Evolutionary conservation across 2,888 invertebrate species (phyloP).

Genomic region (Lomographa bimaculata): DNA sequence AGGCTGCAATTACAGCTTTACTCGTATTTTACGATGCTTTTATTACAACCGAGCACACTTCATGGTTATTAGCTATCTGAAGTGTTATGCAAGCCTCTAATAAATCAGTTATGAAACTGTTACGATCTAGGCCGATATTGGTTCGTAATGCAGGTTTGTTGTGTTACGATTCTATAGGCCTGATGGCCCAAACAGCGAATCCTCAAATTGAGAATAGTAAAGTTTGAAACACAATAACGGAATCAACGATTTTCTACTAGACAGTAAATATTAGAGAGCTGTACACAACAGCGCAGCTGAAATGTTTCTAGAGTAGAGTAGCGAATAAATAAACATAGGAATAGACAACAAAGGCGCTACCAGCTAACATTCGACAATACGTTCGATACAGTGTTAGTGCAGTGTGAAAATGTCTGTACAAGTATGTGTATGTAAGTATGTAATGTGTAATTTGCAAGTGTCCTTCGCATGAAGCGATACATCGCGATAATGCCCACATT

Average conservation of each 20-base stretch:
- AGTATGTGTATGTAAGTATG: constrained; percentile 33
- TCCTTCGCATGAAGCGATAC: constrained; percentile 54
- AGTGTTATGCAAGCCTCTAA: constrained; percentile 47
- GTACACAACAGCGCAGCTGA: no score
- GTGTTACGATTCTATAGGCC: constrained; percentile 8
- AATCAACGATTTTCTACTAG: no score
- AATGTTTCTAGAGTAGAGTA: no score
- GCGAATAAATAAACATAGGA: background rate
- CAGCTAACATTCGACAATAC: constrained; percentile 6
- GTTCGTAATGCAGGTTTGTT: constrained; percentile 14
- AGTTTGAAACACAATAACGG: no score
- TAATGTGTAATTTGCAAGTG: constrained; percentile 43
- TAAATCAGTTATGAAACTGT: constrained; percentile 43
- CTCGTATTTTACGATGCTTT: constrained; percentile 49
- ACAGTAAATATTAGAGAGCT: no score
- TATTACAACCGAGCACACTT: constrained; percentile 46
- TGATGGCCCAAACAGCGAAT: constrained; percentile 2
- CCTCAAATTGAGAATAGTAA: no score
- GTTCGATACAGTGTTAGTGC: constrained; percentile 7
- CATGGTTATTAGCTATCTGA: constrained; percentile 41
- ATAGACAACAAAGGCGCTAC: constrained; percentile 2
- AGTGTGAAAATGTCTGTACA: constrained; percentile 39
- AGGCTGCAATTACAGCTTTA: constrained; percentile 37
- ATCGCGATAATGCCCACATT: constrained; percentile 59
- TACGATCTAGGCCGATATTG: constrained; percentile 27